Conservation (phyloP, 2,888 invertebrate genomes). For the Conops quadrifasciatus region DNA sequence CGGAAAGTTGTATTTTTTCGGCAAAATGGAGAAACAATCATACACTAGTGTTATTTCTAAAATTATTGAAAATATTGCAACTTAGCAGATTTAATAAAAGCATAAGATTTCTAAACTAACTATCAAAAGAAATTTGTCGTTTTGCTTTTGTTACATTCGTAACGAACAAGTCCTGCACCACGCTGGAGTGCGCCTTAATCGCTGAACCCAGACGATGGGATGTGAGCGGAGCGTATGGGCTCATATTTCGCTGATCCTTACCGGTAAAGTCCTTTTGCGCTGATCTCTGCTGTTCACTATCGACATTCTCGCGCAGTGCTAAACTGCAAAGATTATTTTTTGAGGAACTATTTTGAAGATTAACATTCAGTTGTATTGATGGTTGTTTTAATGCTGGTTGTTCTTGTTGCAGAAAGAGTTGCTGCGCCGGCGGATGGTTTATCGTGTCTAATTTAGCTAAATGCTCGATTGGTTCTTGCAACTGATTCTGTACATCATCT, state of each 20-base stretch:
- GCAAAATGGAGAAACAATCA: background rate
- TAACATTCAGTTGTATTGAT: conserved; percentile 51
- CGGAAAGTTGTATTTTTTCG: background rate
- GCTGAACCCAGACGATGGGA: conserved; percentile 34
- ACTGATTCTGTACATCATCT: too few relatives aligned
- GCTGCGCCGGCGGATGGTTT: too few relatives aligned
- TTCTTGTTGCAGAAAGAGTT: conserved; percentile 9
- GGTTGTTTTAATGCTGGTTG: conserved; percentile 35
- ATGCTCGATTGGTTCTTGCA: too few relatives aligned
- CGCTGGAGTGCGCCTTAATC: conserved; percentile 38
- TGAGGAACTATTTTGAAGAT: conserved; percentile 61
- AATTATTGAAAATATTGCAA: conserved; percentile 21
- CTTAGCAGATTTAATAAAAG: background rate
- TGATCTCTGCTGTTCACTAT: conserved; percentile 58
- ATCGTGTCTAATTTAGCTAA: too few relatives aligned
- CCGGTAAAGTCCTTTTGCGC: conserved; percentile 63
- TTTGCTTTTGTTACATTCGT: conserved; percentile 66
- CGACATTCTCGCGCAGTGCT: conserved; percentile 61
- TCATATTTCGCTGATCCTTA: conserved; percentile 62
- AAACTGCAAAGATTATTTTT: conserved; percentile 60
- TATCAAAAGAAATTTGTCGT: conserved; percentile 72
- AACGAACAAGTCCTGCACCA: conserved; percentile 30
- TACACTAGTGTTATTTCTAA: background rate
- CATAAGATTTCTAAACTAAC: conserved; percentile 48
- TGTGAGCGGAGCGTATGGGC: conserved; percentile 52